Conservation (phyloP, 35 echinoderm and acorn worm species). For the Amphiura filiformis region DNA sequence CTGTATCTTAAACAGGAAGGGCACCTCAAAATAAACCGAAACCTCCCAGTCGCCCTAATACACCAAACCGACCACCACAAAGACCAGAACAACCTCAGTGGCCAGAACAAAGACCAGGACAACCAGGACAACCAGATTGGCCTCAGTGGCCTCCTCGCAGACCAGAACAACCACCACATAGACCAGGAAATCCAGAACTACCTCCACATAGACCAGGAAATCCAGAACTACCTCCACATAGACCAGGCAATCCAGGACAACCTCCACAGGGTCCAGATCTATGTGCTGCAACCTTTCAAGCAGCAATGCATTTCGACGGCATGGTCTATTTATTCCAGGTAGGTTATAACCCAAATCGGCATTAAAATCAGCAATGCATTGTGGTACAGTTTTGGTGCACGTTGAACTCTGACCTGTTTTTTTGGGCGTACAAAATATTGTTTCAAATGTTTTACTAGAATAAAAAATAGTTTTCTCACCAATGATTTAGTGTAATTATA, state of each 20-base stretch:
- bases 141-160: background rate
- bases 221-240: background rate
- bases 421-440: too few species aligned
- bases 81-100: too few species aligned
- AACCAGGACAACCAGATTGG: background rate
- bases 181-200: background rate
- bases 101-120: background rate
- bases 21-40: background rate
- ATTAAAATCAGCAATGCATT: too few species aligned
- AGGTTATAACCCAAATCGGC: background rate
- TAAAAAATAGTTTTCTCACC: too few species aligned
- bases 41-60: background rate
- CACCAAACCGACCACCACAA: background rate
- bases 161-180: background rate
- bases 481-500: too few species aligned
- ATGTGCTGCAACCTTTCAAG: background rate
- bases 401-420: too few species aligned
- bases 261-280: background rate
- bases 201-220: background rate
- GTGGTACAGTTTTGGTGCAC: too few species aligned
- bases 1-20: too few species aligned
- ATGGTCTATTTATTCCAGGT: background rate
- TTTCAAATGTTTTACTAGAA: too few species aligned
- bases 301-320: background rate
- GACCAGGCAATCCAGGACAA: background rate